Evolutionary conservation across 92 coral and sea anemone genomes (phyloP), one percentile per base, ranked within the genome.

Genomic region (Phenganax stokvisi): DNA sequence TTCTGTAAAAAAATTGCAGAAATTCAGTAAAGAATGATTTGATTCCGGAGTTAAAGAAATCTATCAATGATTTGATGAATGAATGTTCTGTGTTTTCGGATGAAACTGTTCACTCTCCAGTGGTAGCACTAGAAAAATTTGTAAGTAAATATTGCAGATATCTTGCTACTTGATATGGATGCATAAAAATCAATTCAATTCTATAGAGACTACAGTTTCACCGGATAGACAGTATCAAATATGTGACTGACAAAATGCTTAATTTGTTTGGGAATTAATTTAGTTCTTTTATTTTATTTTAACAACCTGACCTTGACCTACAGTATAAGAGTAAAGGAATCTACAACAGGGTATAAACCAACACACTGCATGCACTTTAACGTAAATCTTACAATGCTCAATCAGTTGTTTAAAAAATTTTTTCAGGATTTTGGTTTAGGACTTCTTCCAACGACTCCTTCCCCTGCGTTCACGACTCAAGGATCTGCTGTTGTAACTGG

Each of bases 371-470:
- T 37, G 47, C 5, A 37, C 5, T 37, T 37, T 37, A 37, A 37
- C 5, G 47, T 37, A 37, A 37, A 37, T 37, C 47, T 37, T 5
- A 44, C 7, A 16, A 31, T 52, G 25, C 25, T 20, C 25, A 25
- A 62, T 25, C 51, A 54, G 9, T 16, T 85, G 30, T 44, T 56
- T 55, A 53, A 11, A 53, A 11, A 31, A 16, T 60, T 31, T 54
- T 57, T 65, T 68, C 57, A 89, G 93, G 85, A 82, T 58, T 87
- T 88, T 82, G 96, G 92, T 59, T 84, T 96, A 9, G 97, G 97
- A 71, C 85, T 96, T n/a, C 81, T 88, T 25, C 99, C 94, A 20
- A 87, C 92, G 3, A 92, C 99, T 20, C 99, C 99, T n/a, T 90
- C 99, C 8, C 89, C 91, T 53, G 91, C 96, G 3, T 96, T 96